A percentile compares a stretch with the other conserved stretches of the same genome.
phyloP scores from a whole-genome alignment of 2,113 vertebrate genomes.

The Nycticorax nycticorax region DNA sequence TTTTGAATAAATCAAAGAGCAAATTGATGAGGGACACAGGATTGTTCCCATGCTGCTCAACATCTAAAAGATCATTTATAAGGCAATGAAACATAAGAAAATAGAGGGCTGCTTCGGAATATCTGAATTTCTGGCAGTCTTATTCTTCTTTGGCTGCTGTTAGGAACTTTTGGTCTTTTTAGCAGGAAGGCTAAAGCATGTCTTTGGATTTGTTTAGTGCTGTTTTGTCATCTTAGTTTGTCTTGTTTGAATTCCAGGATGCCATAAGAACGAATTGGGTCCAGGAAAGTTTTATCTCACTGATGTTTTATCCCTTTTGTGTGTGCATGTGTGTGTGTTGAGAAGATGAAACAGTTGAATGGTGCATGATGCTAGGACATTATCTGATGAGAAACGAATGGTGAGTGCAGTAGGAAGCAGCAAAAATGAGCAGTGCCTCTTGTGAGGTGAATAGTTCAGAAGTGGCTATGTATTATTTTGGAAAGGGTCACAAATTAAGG shows the following conservation, averaged over 20 bases:
- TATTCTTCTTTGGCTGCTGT: background rate
- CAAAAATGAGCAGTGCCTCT: constrained; percentile 30
- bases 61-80: background rate
- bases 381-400: background rate
- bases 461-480: constrained; percentile 71
- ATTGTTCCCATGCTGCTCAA: background rate
- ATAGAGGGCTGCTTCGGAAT: background rate
- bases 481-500: constrained; percentile 72
- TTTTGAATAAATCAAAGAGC: background rate
- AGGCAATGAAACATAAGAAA: background rate
- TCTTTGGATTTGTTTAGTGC: background rate
- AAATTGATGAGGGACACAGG: background rate
- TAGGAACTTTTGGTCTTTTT: background rate
- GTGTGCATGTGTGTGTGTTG: background rate
- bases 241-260: background rate
- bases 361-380: background rate
- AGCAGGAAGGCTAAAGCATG: background rate
- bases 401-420: background rate
- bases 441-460: constrained; percentile 74
- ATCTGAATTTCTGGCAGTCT: background rate
- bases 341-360: background rate
- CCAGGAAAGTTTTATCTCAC: background rate
- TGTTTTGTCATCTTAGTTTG: background rate
- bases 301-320: background rate
- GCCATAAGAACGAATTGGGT: background rate